Percentiles rank a stretch among this genome's conserved stretches.
Evolutionary conservation across 2,113 vertebrate genomes (phyloP).

Genomic region (Cariama cristata): DNA sequence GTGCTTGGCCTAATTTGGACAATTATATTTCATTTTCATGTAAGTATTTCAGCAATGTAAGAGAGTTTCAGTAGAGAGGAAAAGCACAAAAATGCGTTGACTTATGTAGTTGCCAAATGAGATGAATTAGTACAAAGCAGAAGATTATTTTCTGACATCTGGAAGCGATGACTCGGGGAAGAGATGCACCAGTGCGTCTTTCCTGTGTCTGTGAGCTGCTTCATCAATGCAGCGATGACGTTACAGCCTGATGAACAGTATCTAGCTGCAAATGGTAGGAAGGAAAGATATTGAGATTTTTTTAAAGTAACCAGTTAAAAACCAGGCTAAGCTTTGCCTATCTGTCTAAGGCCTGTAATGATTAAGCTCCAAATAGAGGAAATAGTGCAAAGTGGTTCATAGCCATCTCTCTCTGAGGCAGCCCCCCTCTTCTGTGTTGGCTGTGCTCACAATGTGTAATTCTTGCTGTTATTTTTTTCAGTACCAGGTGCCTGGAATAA

Average conservation of each 20-base stretch:
- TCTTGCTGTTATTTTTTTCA: background rate
- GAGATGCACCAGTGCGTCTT: background rate
- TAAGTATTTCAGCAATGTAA: constrained; percentile 73
- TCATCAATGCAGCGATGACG: background rate
- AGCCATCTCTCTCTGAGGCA: background rate
- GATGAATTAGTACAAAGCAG: background rate
- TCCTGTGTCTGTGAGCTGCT: background rate
- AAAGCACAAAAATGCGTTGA: background rate
- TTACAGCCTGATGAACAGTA: background rate
- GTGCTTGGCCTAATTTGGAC: constrained; percentile 97
- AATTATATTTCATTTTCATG: constrained; percentile 96
- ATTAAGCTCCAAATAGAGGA: background rate
- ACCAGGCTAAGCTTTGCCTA: background rate
- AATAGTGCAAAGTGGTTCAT: background rate
- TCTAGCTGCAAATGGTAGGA: background rate
- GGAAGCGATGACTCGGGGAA: background rate
- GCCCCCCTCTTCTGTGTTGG: background rate
- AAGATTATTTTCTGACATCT: background rate
- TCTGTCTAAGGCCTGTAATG: background rate
- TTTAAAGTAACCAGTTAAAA: background rate
- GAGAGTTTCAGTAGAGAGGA: background rate
- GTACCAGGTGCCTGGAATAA: background rate
- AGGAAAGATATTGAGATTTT: background rate
- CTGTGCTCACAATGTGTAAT: background rate
- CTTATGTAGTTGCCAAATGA: background rate